These are phyloP conservation scores for Corythoichthys haematopterus DNA, from an alignment of 2,113 vertebrate genomes.

Conservation along the genomic window DNA sequence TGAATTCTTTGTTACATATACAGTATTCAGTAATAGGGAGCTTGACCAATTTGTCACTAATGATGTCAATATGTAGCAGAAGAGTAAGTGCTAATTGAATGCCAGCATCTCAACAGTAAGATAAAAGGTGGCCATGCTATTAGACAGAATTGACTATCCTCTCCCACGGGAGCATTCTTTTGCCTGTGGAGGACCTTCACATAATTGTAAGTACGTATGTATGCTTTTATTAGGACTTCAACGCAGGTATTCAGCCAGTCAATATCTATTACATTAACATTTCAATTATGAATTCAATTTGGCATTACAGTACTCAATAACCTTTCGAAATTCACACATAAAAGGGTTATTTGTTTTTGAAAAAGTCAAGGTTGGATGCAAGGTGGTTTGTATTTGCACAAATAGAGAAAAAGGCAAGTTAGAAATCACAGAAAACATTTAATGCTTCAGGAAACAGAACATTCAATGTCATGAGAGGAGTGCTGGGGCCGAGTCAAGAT, in stretches of 20 bases:
- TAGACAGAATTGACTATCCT: slow-evolving; percentile 65
- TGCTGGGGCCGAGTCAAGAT: slow-evolving; percentile 3
- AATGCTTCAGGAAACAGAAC: slow-evolving; percentile 16
- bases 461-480: slow-evolving; percentile 30
- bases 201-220: slow-evolving; percentile 10
- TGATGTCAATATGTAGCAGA: slow-evolving; percentile 45
- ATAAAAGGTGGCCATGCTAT: slow-evolving; percentile 65
- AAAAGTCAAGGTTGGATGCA: background rate
- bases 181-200: slow-evolving; percentile 15
- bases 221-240: slow-evolving; percentile 8
- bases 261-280: slow-evolving; percentile 16
- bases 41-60: slow-evolving; percentile 54
- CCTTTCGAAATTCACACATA: slow-evolving; percentile 17
- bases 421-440: slow-evolving; percentile 9
- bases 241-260: slow-evolving; percentile 1
- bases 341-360: slow-evolving; percentile 14
- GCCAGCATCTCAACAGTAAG: slow-evolving; percentile 56
- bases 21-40: slow-evolving; percentile 45
- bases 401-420: background rate
- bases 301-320: slow-evolving; percentile 11
- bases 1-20: too few relatives aligned
- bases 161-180: slow-evolving; percentile 54
- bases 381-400: background rate
- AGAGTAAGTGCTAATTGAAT: slow-evolving; percentile 62
- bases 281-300: slow-evolving; percentile 15